Percentiles rank a stretch among this genome's conserved stretches.
Conservation (phyloP, 2,113 vertebrate genomes). For the Macheiramphus alcinus region DNA sequence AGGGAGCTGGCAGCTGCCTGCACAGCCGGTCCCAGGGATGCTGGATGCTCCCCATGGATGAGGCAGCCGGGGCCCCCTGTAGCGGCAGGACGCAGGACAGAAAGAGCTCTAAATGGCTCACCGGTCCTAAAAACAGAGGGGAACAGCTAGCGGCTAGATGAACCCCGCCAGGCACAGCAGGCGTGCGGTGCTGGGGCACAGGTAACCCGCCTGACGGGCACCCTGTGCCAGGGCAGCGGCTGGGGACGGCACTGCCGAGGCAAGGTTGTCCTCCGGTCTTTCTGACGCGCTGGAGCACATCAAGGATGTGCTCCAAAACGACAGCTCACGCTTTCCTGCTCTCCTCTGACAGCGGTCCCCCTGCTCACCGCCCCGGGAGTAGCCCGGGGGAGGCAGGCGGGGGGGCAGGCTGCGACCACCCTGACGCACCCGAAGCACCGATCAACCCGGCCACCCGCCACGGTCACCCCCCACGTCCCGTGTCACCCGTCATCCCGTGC, state of each 20-base stretch:
- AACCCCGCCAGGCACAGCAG: fast-evolving
- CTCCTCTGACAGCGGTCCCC: background rate
- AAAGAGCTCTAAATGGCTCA: fast-evolving
- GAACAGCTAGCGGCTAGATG: background rate
- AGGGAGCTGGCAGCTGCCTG: background rate
- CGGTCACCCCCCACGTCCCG: background rate
- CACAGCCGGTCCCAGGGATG: background rate
- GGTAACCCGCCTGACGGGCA: fast-evolving
- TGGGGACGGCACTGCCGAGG: background rate
- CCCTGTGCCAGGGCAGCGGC: too few species aligned
- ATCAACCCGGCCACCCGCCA: background rate
- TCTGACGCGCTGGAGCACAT: background rate
- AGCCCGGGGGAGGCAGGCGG: background rate
- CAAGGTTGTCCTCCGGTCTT: background rate
- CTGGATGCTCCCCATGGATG: background rate
- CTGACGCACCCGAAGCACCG: background rate
- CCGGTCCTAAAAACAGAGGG: too few species aligned
- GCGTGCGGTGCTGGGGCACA: background rate
- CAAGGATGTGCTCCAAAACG: background rate
- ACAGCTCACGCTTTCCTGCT: background rate
- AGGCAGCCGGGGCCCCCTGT: background rate
- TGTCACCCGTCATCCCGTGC: background rate
- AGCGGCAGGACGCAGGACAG: fast-evolving
- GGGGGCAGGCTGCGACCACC: background rate
- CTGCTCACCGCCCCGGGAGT: background rate